These are phyloP conservation scores for Parazoanthus swiftii DNA, from an alignment of 92 coral and sea anemone genomes.

Conservation along the genomic window DNA sequence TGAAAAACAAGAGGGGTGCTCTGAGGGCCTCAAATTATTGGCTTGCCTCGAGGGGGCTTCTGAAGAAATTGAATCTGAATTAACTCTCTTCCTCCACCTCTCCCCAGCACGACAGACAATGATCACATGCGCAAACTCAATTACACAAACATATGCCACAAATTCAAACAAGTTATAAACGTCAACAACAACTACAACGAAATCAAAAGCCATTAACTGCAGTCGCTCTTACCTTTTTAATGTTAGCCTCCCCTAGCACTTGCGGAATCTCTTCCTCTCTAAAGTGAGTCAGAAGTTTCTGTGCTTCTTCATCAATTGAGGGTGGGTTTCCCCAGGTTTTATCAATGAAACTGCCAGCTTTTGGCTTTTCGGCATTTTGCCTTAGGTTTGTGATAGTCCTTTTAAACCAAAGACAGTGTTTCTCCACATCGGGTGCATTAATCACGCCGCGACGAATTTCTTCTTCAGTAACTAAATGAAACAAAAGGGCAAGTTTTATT, in stretches of 20 bases:
- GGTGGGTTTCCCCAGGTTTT: slow-evolving; percentile 78
- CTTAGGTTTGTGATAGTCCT: slow-evolving; percentile 70
- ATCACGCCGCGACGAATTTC: slow-evolving; percentile 95
- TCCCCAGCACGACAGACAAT: neutral
- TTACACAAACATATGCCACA: too few species aligned
- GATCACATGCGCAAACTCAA: neutral
- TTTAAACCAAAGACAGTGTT: slow-evolving; percentile 95
- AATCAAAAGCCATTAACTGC: neutral
- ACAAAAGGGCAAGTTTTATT: neutral
- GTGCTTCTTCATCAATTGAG: slow-evolving; percentile 76
- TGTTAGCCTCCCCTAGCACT: slow-evolving; percentile 61
- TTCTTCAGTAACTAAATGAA: slow-evolving; percentile 86
- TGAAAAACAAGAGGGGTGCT: too few species aligned
- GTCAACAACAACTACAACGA: too few species aligned
- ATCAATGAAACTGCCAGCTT: slow-evolving; percentile 88
- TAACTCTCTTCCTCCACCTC: too few species aligned
- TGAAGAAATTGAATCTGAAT: too few species aligned
- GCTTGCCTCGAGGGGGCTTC: too few species aligned
- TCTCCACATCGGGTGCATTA: slow-evolving; percentile 64
- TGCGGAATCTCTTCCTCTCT: slow-evolving; percentile 78
- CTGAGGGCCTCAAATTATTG: too few species aligned
- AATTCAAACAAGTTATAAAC: neutral
- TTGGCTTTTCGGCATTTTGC: slow-evolving; percentile 54
- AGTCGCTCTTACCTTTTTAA: slow-evolving; percentile 31
- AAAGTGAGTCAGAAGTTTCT: slow-evolving; percentile 56